Percentiles rank a stretch among this genome's conserved stretches.
Evolutionary conservation across 2,888 invertebrate genomes (phyloP).

Genomic region (Hybos culiciformis): DNA sequence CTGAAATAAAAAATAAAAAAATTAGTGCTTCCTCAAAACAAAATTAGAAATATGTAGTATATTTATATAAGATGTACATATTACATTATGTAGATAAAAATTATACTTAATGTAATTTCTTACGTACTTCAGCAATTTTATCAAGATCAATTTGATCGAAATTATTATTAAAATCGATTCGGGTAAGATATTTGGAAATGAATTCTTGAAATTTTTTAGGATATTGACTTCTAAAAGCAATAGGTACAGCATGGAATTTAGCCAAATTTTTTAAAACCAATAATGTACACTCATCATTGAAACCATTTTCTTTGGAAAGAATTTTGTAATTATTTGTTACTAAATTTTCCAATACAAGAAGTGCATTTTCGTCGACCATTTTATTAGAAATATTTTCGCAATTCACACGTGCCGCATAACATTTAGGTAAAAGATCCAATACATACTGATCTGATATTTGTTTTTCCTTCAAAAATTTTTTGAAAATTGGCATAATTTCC

Average conservation of each 20-base stretch:
- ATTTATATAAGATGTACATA: no score
- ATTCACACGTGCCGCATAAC: conserved; percentile 41
- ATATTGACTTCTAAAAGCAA: conserved; percentile 39
- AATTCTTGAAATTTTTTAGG: conserved; percentile 34
- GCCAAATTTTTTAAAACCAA: conserved; percentile 39
- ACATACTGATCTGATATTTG: conserved; percentile 32
- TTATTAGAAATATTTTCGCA: conserved; percentile 21
- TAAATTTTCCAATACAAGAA: conserved; percentile 44
- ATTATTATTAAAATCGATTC: conserved; percentile 20
- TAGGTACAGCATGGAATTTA: conserved; percentile 43
- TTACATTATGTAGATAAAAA: no score
- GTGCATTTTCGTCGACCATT: conserved; percentile 43
- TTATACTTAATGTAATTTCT: not conserved
- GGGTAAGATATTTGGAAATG: conserved; percentile 31
- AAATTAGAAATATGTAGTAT: no score
- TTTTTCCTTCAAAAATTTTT: conserved; percentile 36
- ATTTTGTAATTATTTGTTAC: conserved; percentile 38
- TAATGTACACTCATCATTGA: conserved; percentile 38
- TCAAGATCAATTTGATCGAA: conserved; percentile 6
- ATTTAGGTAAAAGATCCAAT: conserved; percentile 39
- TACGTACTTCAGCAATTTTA: conserved; percentile 7
- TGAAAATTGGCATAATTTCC: conserved; percentile 37
- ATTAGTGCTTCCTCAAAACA: no score
- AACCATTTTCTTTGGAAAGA: conserved; percentile 38
- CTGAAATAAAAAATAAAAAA: conserved; percentile 7